Evolutionary conservation across 2,888 invertebrate species (phyloP), one percentile per base, ranked within the genome.

Genomic region (Latheticus oryzae): DNA sequence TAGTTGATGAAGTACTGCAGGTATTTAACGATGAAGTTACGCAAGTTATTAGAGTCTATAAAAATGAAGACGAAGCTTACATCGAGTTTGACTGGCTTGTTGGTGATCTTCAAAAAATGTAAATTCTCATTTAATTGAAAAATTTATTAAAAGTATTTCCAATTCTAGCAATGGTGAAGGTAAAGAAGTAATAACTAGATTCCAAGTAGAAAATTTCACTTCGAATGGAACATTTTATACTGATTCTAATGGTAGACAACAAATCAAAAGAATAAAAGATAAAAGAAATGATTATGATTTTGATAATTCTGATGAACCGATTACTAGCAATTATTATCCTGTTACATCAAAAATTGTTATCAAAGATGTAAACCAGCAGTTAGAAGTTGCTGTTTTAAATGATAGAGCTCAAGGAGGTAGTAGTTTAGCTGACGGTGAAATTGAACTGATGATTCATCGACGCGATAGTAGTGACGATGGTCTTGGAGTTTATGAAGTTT

Each of bases 281-380:
- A 80, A 82, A 55, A 80, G 95, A 5, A 88, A 91, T 0, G 89
- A 93, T 0, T 97, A 90, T 87, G 81, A 84, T 8, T 58, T 88
- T 0, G 80, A 84, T 0, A 1, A 56, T 4, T 69, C 92, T 4
- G 78, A 81, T 0, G 95, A 97, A 74, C 84, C 85, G 0, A 78
- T 93, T 0, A 82, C 95, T 0, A 91, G 88, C 0, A 99, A 99
- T 75, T 99, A 97, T 74, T 98, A 96, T 74, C 98, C 98, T 0
- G 83, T 98, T 0, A 94, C 92, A 0, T 88, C 91, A 7, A 85
- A 90, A 68, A 93, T 97, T 19, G 82, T 82, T 8, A 79, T 93
- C 1, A 80, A 86, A 64, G 88, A 90, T 69, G 60, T 72, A 11
- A 33, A 63, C 0, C 66, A 71, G 0, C 73, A 75, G 5, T n/a